Evolutionary conservation across 2,113 vertebrate species (phyloP), one percentile per base, ranked within the genome.

Genomic region (Tachuris rubrigastra): DNA sequence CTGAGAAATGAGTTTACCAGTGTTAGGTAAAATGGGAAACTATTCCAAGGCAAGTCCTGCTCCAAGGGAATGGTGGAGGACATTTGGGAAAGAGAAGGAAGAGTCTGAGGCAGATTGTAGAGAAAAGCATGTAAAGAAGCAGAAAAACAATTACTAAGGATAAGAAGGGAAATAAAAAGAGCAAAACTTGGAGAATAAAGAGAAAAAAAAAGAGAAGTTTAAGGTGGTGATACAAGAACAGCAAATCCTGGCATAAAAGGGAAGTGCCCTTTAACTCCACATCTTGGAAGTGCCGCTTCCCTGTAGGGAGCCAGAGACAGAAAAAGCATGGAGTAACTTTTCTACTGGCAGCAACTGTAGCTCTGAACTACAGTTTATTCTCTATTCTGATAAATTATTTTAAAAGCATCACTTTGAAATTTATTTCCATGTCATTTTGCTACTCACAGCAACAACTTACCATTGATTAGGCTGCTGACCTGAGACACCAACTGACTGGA

Each of bases 401-500:
- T 59, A 44, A 72, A 87, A 87, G 31, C 35, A 73, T 7, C 25
- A 30, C 53, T 41, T 42, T 63, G 41, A 21, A 63, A 63, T 78
- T 58, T 35, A 81, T 59, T 88, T 65, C 59, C 49, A 30, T 24
- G 17, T 14, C 22, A 52, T 58, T 59, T 87, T 53, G 55, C 59
- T 59, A 6, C 49, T 73, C 63, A 22, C 24, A 49, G 59, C 50
- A 72, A 33, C 16, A 52, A 84, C 98, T 98, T 95, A 99, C 99
- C 99, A 19, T 81, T 97, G 75, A 99, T 98, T 10, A 99, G 97
- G 83, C 92, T 97, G 98, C 98, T 98, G 96, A 98, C 98, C 97
- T 99, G 98, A 44, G 98, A 98, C 22, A 99, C 97, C 85, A 99
- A 90, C 52, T 98, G 97, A 94, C 60, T 98, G 11, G 99, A 99